A percentile compares a stretch with the other conserved stretches of the same genome.
phyloP scores from a whole-genome alignment of 2,888 invertebrate genomes.

The Xestoiulus laeticollis region DNA sequence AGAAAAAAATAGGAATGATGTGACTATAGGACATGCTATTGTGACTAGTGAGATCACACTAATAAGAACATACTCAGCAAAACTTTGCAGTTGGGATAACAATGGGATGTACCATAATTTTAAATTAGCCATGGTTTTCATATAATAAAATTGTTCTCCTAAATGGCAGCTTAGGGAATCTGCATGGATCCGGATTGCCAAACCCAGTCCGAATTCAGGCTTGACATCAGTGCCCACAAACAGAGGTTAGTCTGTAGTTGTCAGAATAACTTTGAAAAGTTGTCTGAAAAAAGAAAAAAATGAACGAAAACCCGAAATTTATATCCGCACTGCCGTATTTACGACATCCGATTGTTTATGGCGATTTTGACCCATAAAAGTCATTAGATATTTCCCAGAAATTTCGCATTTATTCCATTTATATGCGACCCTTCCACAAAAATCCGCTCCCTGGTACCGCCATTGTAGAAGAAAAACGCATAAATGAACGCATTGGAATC shows the following conservation, averaged over 20 bases:
- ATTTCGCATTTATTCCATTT: conserved; percentile 20
- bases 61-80: too few species aligned
- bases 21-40: too few species aligned
- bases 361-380: conserved; percentile 35
- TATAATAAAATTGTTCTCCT: too few species aligned
- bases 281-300: not conserved
- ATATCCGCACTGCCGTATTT: not conserved
- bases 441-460: not conserved
- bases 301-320: not conserved
- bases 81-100: too few species aligned
- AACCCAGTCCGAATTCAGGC: not conserved
- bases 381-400: conserved; percentile 38
- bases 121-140: too few species aligned
- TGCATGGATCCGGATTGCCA: not conserved
- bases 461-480: conserved; percentile 29
- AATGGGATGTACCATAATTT: too few species aligned
- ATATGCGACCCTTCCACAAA: conserved; percentile 7
- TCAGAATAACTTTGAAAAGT: not conserved
- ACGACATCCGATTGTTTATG: conserved; percentile 43
- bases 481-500: not conserved
- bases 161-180: not conserved
- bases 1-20: too few species aligned
- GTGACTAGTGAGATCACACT: too few species aligned
- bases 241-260: not conserved
- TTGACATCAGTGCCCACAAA: not conserved